Conservation (phyloP, 2,888 invertebrate species). For the Oxycera nigricornis region DNA sequence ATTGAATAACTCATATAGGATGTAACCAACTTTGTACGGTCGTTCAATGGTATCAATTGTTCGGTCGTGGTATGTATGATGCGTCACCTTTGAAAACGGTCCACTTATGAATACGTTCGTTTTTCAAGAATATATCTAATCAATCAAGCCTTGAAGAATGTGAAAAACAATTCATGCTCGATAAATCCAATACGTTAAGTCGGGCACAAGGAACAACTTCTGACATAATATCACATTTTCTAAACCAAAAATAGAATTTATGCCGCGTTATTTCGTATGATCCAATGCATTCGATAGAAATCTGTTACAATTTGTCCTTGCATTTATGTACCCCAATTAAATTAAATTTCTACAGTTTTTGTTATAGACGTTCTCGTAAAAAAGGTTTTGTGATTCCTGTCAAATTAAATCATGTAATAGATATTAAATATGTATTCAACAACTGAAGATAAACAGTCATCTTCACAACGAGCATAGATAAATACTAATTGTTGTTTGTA, state of each 20-base stretch:
- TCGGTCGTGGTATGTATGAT: constrained; percentile 81
- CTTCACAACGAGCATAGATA: too few relatives aligned
- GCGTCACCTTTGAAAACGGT: constrained; percentile 70
- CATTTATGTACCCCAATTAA: constrained; percentile 71
- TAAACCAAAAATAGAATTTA: constrained; percentile 73
- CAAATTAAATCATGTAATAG: too few relatives aligned
- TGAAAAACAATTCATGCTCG: constrained; percentile 67
- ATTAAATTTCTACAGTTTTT: too few relatives aligned
- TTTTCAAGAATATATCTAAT: background rate
- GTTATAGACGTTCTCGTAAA: too few relatives aligned
- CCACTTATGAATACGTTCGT: background rate
- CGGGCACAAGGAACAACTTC: constrained; percentile 71
- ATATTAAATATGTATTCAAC: too few relatives aligned
- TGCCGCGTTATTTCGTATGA: constrained; percentile 72
- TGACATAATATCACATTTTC: constrained; percentile 70
- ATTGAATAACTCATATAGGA: constrained; percentile 72
- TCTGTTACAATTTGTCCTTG: constrained; percentile 71
- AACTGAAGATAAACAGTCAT: too few relatives aligned
- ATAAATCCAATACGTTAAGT: constrained; percentile 67
- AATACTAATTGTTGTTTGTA: too few relatives aligned
- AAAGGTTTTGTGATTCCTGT: too few relatives aligned
- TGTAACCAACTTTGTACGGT: constrained; percentile 75
- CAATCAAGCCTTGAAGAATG: constrained; percentile 71
- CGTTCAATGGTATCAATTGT: constrained; percentile 82
- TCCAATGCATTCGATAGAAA: constrained; percentile 77